Percentiles rank a stretch among this genome's conserved stretches.
These are phyloP conservation scores for Ganaspis brasiliensis DNA, from an alignment of 2,888 invertebrate genomes.

Conservation along the genomic window DNA sequence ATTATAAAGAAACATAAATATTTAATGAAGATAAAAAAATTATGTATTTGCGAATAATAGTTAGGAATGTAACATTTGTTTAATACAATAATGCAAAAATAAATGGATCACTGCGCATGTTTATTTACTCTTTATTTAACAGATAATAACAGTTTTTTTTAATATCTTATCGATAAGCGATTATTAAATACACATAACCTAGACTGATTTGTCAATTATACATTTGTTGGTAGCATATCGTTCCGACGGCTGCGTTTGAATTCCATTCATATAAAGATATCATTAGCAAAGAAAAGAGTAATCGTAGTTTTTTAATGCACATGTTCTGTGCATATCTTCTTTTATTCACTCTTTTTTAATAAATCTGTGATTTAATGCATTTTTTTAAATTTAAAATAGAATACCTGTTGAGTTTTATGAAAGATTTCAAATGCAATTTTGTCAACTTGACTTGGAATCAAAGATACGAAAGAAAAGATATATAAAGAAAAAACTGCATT, in stretches of 20 bases:
- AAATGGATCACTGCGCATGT: background rate
- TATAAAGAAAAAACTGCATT: no score
- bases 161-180: slow-evolving; percentile 40
- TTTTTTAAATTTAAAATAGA: background rate
- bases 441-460: no score
- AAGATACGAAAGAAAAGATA: no score
- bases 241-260: slow-evolving; percentile 41
- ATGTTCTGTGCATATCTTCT: background rate
- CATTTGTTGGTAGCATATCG: slow-evolving; percentile 54
- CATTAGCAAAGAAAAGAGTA: slow-evolving; percentile 3
- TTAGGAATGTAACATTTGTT: background rate
- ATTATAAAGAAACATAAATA: no score
- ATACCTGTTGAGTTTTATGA: no score
- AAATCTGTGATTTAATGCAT: background rate
- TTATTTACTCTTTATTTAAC: slow-evolving; percentile 42
- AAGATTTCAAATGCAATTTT: no score
- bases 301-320: background rate
- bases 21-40: no score
- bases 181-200: slow-evolving; percentile 45
- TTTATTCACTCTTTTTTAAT: background rate
- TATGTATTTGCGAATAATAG: background rate
- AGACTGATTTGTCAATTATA: slow-evolving; percentile 52
- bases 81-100: slow-evolving; percentile 18
- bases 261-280: slow-evolving; percentile 44
- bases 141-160: slow-evolving; percentile 26